Conservation (phyloP, 2,797 vertebrate species). For the Psittacula derbiana region DNA sequence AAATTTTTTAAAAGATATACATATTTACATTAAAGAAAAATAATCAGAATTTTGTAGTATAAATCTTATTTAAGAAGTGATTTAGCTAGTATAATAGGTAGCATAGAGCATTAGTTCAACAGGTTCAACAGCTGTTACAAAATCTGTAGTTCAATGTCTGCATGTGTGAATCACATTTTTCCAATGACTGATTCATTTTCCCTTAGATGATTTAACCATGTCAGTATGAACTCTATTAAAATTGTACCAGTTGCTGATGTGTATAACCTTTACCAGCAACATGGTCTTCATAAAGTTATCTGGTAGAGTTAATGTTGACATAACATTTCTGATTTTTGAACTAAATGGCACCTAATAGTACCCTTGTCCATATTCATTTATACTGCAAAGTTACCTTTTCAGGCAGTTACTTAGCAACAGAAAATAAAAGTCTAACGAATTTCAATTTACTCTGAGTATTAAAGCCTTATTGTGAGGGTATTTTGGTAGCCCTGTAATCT, state of each 20-base stretch:
- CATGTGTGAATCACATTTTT: background rate
- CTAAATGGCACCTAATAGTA: slow-evolving; percentile 12
- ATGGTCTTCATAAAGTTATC: background rate
- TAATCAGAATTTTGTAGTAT: background rate
- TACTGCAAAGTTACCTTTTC: slow-evolving; percentile 38
- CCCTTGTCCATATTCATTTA: slow-evolving; percentile 41
- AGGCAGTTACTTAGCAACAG: slow-evolving; percentile 65
- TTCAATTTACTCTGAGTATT: slow-evolving; percentile 39
- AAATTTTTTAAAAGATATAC: background rate
- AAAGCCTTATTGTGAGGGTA: slow-evolving; percentile 16
- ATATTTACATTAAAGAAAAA: background rate
- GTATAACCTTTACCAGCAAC: background rate
- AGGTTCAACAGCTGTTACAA: background rate
- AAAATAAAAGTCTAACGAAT: slow-evolving; percentile 44
- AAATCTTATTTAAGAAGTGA: background rate
- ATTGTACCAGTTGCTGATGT: background rate
- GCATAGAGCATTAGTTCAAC: background rate
- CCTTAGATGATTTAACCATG: background rate
- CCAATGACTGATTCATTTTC: background rate
- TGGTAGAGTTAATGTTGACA: background rate
- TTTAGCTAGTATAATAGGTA: background rate
- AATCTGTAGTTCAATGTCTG: background rate
- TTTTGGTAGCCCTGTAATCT: slow-evolving; percentile 58
- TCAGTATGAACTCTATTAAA: background rate
- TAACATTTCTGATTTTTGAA: slow-evolving; percentile 42